These are phyloP conservation scores for Arion vulgaris DNA, from an alignment of 1,140 invertebrate species.

Conservation along the genomic window DNA sequence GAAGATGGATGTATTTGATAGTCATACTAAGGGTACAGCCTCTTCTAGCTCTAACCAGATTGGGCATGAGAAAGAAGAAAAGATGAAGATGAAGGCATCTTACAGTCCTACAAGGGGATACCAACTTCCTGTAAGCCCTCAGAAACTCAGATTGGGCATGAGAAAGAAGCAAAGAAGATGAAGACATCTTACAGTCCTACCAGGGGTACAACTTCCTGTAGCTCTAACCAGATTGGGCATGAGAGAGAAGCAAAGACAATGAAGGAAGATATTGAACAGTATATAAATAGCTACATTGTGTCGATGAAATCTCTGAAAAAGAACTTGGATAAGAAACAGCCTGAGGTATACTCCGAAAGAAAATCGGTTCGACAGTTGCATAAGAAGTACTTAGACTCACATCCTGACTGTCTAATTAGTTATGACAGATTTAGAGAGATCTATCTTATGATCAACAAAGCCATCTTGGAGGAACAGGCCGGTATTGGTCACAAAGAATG, in stretches of 20 bases:
- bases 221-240: neutral
- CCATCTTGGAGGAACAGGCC: neutral
- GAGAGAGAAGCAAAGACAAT: neutral
- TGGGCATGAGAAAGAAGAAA: neutral
- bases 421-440: neutral
- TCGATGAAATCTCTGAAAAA: neutral
- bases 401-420: neutral
- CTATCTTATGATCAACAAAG: neutral
- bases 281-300: neutral
- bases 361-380: neutral
- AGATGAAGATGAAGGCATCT: neutral
- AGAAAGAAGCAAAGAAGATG: no score
- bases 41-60: no score
- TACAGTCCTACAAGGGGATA: neutral
- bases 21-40: neutral
- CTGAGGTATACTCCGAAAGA: neutral
- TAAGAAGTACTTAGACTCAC: neutral
- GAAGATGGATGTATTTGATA: no score
- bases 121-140: neutral
- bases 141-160: neutral
- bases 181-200: neutral
- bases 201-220: neutral
- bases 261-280: neutral
- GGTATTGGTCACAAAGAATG: neutral
- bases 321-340: neutral